Percentiles rank a stretch among this genome's conserved stretches.
Conservation (phyloP, 2,113 vertebrate species). For the Argyrosomus japonicus region DNA sequence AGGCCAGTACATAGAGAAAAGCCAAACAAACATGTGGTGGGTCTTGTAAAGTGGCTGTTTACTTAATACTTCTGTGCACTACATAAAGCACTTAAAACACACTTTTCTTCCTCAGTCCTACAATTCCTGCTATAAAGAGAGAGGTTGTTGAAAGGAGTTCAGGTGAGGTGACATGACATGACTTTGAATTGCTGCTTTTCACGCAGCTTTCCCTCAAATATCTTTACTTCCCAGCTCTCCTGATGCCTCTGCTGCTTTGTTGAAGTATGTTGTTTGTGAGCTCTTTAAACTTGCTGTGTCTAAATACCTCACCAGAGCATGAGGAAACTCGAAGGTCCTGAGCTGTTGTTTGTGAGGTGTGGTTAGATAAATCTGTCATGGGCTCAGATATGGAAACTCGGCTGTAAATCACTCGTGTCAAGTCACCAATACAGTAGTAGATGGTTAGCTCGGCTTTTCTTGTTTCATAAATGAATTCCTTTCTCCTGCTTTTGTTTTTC, state of each 20-base stretch:
- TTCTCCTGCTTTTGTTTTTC: constrained; percentile 41
- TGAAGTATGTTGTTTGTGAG: constrained; percentile 44
- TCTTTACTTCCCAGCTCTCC: background rate
- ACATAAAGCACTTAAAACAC: background rate
- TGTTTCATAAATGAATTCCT: constrained; percentile 41
- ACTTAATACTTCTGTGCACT: background rate
- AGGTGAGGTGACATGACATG: background rate
- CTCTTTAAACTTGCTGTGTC: constrained; percentile 47
- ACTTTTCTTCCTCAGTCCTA: background rate
- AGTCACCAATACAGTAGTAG: constrained; percentile 22
- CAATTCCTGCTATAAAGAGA: background rate
- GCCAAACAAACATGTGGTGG: background rate
- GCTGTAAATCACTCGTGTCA: constrained; percentile 45
- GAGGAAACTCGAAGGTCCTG: constrained; percentile 37
- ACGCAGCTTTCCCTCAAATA: background rate
- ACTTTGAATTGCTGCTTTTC: constrained; percentile 4
- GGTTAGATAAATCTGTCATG: constrained; percentile 68
- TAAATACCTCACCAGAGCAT: constrained; percentile 37
- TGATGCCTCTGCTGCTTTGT: constrained; percentile 5
- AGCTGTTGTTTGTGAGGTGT: constrained; percentile 52
- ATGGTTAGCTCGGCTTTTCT: constrained; percentile 38
- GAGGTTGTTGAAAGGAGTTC: background rate
- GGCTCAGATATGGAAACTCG: constrained; percentile 39
- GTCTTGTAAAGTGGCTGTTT: background rate
- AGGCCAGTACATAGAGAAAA: background rate